Percentiles rank a stretch among this genome's conserved stretches.
These are phyloP conservation scores for Sminthurides aquaticus DNA, from an alignment of 2,888 invertebrate genomes.

Conservation along the genomic window DNA sequence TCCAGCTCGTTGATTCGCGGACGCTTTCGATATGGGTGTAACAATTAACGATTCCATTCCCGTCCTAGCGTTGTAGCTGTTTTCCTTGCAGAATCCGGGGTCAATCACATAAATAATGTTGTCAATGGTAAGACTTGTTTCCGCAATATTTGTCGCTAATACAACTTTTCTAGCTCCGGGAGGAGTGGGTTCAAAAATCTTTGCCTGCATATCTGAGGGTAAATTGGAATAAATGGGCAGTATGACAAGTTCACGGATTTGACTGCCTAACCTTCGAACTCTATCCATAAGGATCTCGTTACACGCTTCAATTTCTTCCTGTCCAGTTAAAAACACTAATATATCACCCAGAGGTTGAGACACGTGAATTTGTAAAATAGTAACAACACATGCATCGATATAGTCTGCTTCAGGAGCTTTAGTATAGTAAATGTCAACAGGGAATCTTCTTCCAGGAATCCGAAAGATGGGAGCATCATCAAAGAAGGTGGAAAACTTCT, in stretches of 20 bases:
- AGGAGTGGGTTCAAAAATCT: constrained; percentile 97
- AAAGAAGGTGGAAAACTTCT: constrained; percentile 96
- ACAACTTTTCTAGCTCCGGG: constrained; percentile 93
- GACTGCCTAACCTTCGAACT: constrained; percentile 81
- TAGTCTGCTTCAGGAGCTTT: constrained; percentile 99
- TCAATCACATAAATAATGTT: constrained; percentile 98
- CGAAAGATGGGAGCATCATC: constrained; percentile 97
- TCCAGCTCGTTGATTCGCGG: constrained; percentile 95
- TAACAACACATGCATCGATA: constrained; percentile 95
- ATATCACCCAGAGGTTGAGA: constrained; percentile 94
- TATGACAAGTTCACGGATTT: constrained; percentile 84
- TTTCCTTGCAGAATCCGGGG: constrained; percentile 99
- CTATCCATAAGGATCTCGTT: constrained; percentile 73
- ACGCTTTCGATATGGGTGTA: constrained; percentile 88
- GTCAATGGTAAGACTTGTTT: constrained; percentile 97
- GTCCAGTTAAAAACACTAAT: constrained; percentile 87
- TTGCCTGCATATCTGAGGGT: constrained; percentile 97
- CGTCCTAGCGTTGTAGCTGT: constrained; percentile 92
- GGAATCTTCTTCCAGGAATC: constrained; percentile 90
- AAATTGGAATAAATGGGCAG: constrained; percentile 96
- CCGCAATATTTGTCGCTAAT: constrained; percentile 96
- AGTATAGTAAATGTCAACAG: constrained; percentile 97
- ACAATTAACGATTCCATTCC: constrained; percentile 98
- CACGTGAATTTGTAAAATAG: constrained; percentile 94
- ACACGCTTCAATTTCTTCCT: constrained; percentile 49